Evolutionary conservation across 2,888 invertebrate species (phyloP), one percentile per base, ranked within the genome.

Genomic region (Papilio demoleus): DNA sequence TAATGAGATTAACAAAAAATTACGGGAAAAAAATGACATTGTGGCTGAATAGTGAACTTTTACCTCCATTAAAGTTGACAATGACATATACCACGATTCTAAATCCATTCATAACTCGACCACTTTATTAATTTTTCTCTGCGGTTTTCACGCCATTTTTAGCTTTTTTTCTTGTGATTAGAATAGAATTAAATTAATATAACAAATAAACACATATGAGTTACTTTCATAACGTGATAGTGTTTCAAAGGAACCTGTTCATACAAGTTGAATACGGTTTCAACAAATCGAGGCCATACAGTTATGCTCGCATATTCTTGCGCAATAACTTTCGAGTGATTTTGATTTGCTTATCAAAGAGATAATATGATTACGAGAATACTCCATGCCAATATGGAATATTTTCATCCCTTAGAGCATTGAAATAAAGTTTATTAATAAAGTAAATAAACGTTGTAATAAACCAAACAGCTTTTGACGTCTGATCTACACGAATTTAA

Each of bases 271-370:
- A 34, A 11, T 4, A n/a, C 47, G 8, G 22, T 22, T 58, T 17
- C 19, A 19, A 17, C 19, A 8, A 58, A 36, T 58, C 19, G 36
- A 36, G 31, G 40, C 31, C 50, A 11, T 22, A 24, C 50, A 45
- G 45, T 45, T 45, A 45, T 45, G n/a, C 22, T 12, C 47, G n/a
- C 47, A 22, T 50, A n/a, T 42, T 45, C 22, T 50, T 50, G 11
- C 6, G 50, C 50, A 50, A 50, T 50, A 24, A n/a, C 27, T 50
- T 50, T 50, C 27, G 24, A 50, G 50, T 27, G 24, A n/a, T 50
- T 50, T 27, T 24, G 27, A 50, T 50, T 50, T 24, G 50, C 27
- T 24, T 50, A 50, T 50, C 50, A 50, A 50, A 14, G 2, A 47
- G 47, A 47, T 47, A n/a, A 50, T 24, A 24, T 50, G 24, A 47